A percentile compares a stretch with the other conserved stretches of the same genome.
Conservation (phyloP, 2,888 invertebrate species). For the Drosophila subquinaria region DNA sequence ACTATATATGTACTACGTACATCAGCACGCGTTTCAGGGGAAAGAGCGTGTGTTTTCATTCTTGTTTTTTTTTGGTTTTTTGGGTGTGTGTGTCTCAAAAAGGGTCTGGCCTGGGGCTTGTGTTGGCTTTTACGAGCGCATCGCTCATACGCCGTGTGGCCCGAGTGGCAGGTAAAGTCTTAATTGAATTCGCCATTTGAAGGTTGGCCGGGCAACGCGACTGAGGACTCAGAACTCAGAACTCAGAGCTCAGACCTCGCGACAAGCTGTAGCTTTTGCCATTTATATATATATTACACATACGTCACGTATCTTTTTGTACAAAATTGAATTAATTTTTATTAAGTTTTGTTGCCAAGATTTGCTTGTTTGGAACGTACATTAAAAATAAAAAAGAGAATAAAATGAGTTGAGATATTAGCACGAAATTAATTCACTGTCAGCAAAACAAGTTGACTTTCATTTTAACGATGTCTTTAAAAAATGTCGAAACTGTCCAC, state of each 20-base stretch:
- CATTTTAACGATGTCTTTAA: slow-evolving; percentile 37
- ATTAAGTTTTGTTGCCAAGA: slow-evolving; percentile 37
- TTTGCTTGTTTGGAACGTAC: slow-evolving; percentile 4
- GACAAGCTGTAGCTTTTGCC: slow-evolving; percentile 8
- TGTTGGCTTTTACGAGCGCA: slow-evolving; percentile 41
- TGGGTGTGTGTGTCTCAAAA: slow-evolving; percentile 34
- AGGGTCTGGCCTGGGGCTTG: slow-evolving; percentile 28
- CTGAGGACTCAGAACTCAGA: not conserved
- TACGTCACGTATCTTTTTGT: slow-evolving; percentile 41
- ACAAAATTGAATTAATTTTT: slow-evolving; percentile 30
- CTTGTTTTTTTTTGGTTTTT: slow-evolving; percentile 2
- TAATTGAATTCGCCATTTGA: slow-evolving; percentile 65
- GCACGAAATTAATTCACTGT: slow-evolving; percentile 14
- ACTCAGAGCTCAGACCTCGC: not conserved
- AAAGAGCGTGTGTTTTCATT: not conserved
- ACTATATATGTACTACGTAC: not conserved
- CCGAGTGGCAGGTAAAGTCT: slow-evolving; percentile 62
- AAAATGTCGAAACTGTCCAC: slow-evolving; percentile 35
- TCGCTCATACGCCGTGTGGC: slow-evolving; percentile 43
- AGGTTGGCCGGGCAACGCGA: slow-evolving; percentile 58
- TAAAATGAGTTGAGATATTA: slow-evolving; percentile 6
- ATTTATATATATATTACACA: slow-evolving; percentile 28
- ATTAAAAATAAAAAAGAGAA: not conserved
- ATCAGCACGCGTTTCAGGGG: not conserved
- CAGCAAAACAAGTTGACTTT: slow-evolving; percentile 22